Evolutionary conservation across 2,797 vertebrate genomes (phyloP).

Genomic region (Orestias chungarensis): DNA sequence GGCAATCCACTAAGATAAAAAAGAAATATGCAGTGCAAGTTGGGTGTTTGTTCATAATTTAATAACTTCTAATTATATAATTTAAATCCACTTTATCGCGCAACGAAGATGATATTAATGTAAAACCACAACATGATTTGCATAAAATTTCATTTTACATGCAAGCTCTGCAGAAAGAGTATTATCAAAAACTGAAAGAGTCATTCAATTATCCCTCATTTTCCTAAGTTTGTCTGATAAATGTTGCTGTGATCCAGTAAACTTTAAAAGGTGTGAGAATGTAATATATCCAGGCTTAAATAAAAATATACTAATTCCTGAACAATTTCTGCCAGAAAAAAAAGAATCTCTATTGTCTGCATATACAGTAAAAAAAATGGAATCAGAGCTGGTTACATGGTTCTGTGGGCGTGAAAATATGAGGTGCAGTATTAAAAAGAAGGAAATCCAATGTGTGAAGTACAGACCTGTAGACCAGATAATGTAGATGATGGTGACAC

Average conservation of each 20-base stretch:
- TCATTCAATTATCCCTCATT: slow-evolving; percentile 19
- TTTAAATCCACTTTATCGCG: slow-evolving; percentile 55
- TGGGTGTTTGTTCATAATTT: slow-evolving; percentile 76
- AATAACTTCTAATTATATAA: slow-evolving; percentile 64
- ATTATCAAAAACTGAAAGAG: slow-evolving; percentile 17
- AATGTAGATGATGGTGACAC: slow-evolving; percentile 42
- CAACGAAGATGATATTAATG: slow-evolving; percentile 40
- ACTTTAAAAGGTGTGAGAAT: slow-evolving; percentile 27
- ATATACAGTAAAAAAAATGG: slow-evolving; percentile 9
- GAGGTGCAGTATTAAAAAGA: slow-evolving; percentile 58
- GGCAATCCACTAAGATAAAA: slow-evolving; percentile 71
- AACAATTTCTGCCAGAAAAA: slow-evolving; percentile 27
- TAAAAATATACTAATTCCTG: slow-evolving; percentile 12
- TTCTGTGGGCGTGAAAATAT: slow-evolving; percentile 54
- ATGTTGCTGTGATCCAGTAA: slow-evolving; percentile 17
- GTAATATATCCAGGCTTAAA: slow-evolving; percentile 30
- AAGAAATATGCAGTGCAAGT: slow-evolving; percentile 71
- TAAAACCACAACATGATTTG: slow-evolving; percentile 41
- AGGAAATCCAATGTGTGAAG: slow-evolving; percentile 45
- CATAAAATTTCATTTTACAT: slow-evolving; percentile 49
- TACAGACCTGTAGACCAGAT: slow-evolving; percentile 33
- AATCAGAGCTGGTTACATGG: slow-evolving; percentile 44
- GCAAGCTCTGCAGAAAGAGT: slow-evolving; percentile 11
- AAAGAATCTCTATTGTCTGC: slow-evolving; percentile 16
- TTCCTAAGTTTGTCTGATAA: slow-evolving; percentile 9